Base-by-base conservation (phyloP, 2,888 invertebrate genomes). In the Escarpia spicata region DNA sequence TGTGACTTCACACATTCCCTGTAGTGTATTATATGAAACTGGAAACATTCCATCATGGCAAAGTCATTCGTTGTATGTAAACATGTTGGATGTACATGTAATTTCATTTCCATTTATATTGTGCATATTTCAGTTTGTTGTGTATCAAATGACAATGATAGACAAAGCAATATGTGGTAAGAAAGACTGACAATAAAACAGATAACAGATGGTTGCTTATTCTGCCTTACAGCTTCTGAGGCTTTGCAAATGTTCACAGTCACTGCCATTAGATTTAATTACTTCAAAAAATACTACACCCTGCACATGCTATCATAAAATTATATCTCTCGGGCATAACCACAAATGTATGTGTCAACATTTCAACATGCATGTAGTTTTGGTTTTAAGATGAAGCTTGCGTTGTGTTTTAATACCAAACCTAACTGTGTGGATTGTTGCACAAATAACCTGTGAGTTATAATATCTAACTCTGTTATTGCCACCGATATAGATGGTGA, bases 401-500 rank as follows among this genome's bases (percentile, higher is more conserved):
- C 2, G 75, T 75, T 75, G 75, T 75, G 75, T 75, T 75, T 75
- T 75, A 75, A 75, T n/a, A 75, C 75, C 75, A 75, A 75, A 60
- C 60, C 10, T 45, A 45, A 45, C 45, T 52, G 52, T 52, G 26
- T 75, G 75, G 75, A 75, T 26, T 75, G n/a, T 26, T 75, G 75
- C 75, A 75, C n/a, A 75, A 75, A 75, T 75, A 75, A 75, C n/a
- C 75, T 75, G 75, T n/a, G 75, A 75, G 75, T 75, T 75, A 15
- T 52, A 75, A 75, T 75, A 26, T 75, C 75, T 75, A 75, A 75
- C 75, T 75, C 26, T 26, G 75, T 26, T 6, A 4, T 75, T 8
- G 75, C 75, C n/a, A n/a, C 75, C 19, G 3, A n/a, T 75, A 26
- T 75, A 75, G 75, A 6, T 75, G 19, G 26, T 19, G 52, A 52